Evolutionary conservation across 2,888 invertebrate species (phyloP), one percentile per base, ranked within the genome.

Genomic region (Leucania comma): DNA sequence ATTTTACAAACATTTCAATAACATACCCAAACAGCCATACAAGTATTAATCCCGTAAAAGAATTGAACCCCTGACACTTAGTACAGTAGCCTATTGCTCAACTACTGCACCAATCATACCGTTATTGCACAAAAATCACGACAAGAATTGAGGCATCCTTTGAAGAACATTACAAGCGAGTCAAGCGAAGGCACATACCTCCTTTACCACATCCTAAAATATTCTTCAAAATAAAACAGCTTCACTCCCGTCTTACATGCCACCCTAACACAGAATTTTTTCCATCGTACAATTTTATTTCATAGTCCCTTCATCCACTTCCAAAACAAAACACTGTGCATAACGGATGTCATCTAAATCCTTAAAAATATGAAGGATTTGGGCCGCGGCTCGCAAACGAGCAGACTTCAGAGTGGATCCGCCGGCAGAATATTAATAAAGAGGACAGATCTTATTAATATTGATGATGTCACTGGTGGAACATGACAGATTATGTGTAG

Each of bases 281-380:
- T 24, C 56, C 29, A 20, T 22, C 38, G 14, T 57, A 29, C 35
- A 61, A 75, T 29, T 20, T 75, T 75, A 64, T 69, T 61, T 57
- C 57, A 62, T 63, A 78, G 59, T 69, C 68, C 46, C 53, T 50
- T 79, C 62, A 82, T 79, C 74, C 53, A 68, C 82, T 78, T 82
- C 22, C 38, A 65, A 79, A 78, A 78, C 67, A 80, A 74, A 74
- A 74, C 81, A 83, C 59, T 80, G 74, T 73, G 75, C 72, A 83
- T 83, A 75, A 75, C 57, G 65, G 60, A 74, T 68, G 66, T 74
- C 75, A 71, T 65, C 68, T 60, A 84, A 75, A 83, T 83, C 83
- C 83, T 83, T 71, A 83, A 85, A 84, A 85, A 85, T 85, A 83
- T 83, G 79, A 75, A 76, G 78, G 86, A 83, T 84, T 84, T 77